A percentile compares a stretch with the other conserved stretches of the same genome.
Evolutionary conservation across 2,113 vertebrate genomes (phyloP).

Genomic region (Poeciliopsis occidentalis): DNA sequence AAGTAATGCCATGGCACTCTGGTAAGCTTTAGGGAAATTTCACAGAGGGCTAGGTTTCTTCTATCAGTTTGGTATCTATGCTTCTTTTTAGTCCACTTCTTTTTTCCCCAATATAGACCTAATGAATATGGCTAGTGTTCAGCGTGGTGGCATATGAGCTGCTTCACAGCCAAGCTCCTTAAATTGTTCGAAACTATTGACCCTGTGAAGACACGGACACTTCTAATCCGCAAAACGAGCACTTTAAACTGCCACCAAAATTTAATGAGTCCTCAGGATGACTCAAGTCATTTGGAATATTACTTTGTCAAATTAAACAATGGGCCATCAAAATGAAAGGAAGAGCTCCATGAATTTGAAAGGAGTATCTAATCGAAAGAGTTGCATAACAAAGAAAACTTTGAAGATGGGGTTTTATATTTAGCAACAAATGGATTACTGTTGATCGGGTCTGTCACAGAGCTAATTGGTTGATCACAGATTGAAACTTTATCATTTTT

Average conservation of each 20-base stretch:
- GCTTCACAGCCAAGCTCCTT: neutral
- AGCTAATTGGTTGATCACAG: neutral
- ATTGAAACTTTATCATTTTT: neutral
- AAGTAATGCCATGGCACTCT: neutral
- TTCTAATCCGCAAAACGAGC: slow-evolving; percentile 23
- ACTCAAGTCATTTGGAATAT: slow-evolving; percentile 24
- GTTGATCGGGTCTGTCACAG: neutral
- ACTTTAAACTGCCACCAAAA: slow-evolving; percentile 31
- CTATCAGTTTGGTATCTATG: neutral
- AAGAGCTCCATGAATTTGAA: slow-evolving; percentile 35
- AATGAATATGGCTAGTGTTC: slow-evolving; percentile 27
- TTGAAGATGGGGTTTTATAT: slow-evolving; percentile 4
- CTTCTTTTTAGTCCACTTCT: slow-evolving; percentile 4
- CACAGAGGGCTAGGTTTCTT: neutral
- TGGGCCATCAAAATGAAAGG: slow-evolving; percentile 29
- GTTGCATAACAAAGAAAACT: slow-evolving; percentile 19
- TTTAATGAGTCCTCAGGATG: slow-evolving; percentile 15
- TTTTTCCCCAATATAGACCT: slow-evolving; percentile 1
- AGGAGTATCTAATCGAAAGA: slow-evolving; percentile 14
- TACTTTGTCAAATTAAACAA: slow-evolving; percentile 34
- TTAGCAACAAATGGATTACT: neutral
- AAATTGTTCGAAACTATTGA: slow-evolving; percentile 10
- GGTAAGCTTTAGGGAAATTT: slow-evolving; percentile 14
- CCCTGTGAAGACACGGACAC: slow-evolving; percentile 44
- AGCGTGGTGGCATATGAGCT: slow-evolving; percentile 36